A percentile compares a stretch with the other conserved stretches of the same genome.
These are phyloP conservation scores for Pachyuromys duprasi DNA, from an alignment of 2,797 vertebrate species.

Conservation along the genomic window DNA sequence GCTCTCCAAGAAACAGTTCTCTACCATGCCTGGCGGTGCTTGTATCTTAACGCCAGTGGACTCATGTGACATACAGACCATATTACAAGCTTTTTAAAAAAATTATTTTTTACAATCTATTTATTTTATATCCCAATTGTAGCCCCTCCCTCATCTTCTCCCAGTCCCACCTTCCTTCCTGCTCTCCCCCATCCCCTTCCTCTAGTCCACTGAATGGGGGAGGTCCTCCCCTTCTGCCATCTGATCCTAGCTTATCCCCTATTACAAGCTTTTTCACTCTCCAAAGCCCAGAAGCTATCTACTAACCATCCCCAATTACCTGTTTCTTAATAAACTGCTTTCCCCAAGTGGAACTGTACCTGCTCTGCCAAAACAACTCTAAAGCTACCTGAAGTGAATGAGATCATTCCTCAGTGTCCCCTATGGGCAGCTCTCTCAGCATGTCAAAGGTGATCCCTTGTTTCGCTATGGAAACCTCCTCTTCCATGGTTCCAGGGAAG, in stretches of 20 bases:
- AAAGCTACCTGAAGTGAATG: background rate
- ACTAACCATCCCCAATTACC: background rate
- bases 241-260: no score
- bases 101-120: no score
- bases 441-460: background rate
- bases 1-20: conserved; percentile 34
- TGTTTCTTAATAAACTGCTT: background rate
- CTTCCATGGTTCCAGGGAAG: conserved; percentile 50
- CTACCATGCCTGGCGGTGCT: background rate
- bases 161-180: no score
- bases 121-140: no score
- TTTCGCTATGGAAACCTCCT: conserved; percentile 22
- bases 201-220: no score
- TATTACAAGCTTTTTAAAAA: background rate
- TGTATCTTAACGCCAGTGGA: conserved; percentile 13
- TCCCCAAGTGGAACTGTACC: background rate
- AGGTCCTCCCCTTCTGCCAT: no score
- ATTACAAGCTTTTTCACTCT: background rate
- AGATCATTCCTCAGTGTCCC: background rate
- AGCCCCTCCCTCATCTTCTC: no score
- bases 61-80: background rate
- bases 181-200: no score
- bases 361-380: background rate
- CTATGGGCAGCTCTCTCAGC: conserved; percentile 15
- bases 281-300: background rate